Evolutionary conservation across 2,888 invertebrate species (phyloP).

Genomic region (Caradrina clavipalpis): DNA sequence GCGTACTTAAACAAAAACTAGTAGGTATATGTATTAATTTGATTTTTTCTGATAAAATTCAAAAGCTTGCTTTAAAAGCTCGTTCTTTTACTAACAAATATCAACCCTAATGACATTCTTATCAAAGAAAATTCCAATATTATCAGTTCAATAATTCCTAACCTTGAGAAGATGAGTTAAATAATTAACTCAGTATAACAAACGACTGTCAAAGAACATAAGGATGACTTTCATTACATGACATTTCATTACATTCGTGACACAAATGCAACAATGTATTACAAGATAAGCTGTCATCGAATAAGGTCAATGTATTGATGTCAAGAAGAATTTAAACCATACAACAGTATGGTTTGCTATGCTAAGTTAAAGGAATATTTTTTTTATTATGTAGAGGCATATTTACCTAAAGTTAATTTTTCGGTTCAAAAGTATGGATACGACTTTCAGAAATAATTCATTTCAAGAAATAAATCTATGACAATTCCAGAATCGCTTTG

Average conservation of each 20-base stretch:
- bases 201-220: constrained; percentile 26
- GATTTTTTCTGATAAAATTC: not conserved
- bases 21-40: too few species aligned
- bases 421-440: too few species aligned
- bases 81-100: not conserved
- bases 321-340: not conserved
- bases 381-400: too few species aligned
- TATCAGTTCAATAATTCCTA: constrained; percentile 33
- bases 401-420: too few species aligned
- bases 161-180: constrained; percentile 35
- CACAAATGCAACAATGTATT: constrained; percentile 21
- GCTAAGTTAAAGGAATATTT: too few species aligned
- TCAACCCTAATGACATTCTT: constrained; percentile 25
- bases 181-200: constrained; percentile 11
- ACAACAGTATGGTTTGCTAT: too few species aligned
- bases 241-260: too few species aligned
- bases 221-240: constrained; percentile 17
- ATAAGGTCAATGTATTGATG: not conserved
- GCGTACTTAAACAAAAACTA: too few species aligned
- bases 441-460: too few species aligned
- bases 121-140: constrained; percentile 48
- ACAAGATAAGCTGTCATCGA: constrained; percentile 13
- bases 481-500: too few species aligned
- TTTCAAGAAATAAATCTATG: too few species aligned
- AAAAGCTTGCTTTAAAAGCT: constrained; percentile 1